Base-by-base conservation (phyloP, 2,888 invertebrate genomes). In the Ischnus inquisitorius region DNA sequence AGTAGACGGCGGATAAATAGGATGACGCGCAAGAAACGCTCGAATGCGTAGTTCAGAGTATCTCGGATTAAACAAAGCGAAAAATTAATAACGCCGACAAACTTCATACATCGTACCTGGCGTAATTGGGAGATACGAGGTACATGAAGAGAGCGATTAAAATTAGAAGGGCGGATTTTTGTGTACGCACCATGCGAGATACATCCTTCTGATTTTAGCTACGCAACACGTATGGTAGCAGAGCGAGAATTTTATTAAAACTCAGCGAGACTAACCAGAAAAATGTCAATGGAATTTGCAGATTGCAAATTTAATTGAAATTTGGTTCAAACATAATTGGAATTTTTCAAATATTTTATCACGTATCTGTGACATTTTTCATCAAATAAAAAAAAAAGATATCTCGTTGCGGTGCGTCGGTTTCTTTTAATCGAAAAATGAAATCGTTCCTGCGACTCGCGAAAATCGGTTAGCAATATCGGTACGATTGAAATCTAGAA, bases 41-140 rank as follows among this genome's bases (percentile, higher is more conserved):
- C 46, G 6, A 16, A 12, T 3, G 25, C 10, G 41, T 10, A 80
- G 25, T 62, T 62, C 12, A 19, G 48, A 67, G 39, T 60, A 22
- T 72, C 54, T 8, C 16, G 43, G 25, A 8, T 79, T 46, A 57
- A 74, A 34, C 74, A 57, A 79, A 60, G 72, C 67, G 74, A 67
- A 74, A 67, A 79, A 79, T 65, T 79, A 79, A 71, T 79, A 71
- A 79, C 71, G 69, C 64, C n/a, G 51, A 71, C 28, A 60, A 68
- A 68, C 8, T 69, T 60, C 43, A 64, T 28, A 60, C 28, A 65
- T 51, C 34, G 14, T 25, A 25, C 14, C 28, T 4, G 72, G 28
- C 34, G 60, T 74, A 74, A 74, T 74, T 74, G 74, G 46, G 28
- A 10, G 54, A 22, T 19, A 54, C 22, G 22, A 8, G 12, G 19